phyloP scores from a whole-genome alignment of 2,113 vertebrate genomes.

The Campylomormyrus numenius region DNA sequence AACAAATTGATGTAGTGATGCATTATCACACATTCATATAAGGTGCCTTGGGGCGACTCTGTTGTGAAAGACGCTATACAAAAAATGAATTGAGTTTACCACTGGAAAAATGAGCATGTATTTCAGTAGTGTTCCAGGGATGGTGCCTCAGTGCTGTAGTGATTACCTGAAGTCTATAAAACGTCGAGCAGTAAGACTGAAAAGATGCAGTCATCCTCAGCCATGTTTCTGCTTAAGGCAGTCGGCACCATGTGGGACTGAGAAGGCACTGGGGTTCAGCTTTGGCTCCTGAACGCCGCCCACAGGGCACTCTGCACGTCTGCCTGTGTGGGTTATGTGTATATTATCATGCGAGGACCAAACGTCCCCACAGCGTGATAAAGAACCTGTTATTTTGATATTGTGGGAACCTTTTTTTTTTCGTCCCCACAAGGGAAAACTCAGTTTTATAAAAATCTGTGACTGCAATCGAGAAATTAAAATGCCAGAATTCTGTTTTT shows the following conservation, averaged over 20 bases:
- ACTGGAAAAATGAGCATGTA: neutral
- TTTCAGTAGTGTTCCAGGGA: neutral
- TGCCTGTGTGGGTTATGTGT: neutral
- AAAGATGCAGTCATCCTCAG: neutral
- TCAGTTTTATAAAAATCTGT: neutral
- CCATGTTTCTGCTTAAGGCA: neutral
- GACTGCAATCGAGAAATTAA: neutral
- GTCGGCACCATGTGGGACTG: neutral
- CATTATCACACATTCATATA: neutral
- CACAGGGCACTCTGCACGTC: neutral
- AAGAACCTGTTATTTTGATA: neutral
- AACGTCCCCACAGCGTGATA: neutral
- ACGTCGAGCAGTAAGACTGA: neutral
- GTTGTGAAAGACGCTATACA: neutral
- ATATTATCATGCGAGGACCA: neutral
- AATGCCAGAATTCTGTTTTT: neutral
- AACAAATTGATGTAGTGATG: neutral
- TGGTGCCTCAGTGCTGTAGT: neutral
- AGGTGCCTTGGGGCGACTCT: neutral
- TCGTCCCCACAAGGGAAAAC: neutral
- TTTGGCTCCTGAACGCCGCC: neutral
- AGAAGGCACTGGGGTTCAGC: neutral
- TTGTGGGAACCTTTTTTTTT: neutral
- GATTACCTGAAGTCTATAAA: neutral
- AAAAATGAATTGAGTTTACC: neutral